phyloP scores from a whole-genome alignment of 2,797 vertebrate species.

The Octomys mimax region DNA sequence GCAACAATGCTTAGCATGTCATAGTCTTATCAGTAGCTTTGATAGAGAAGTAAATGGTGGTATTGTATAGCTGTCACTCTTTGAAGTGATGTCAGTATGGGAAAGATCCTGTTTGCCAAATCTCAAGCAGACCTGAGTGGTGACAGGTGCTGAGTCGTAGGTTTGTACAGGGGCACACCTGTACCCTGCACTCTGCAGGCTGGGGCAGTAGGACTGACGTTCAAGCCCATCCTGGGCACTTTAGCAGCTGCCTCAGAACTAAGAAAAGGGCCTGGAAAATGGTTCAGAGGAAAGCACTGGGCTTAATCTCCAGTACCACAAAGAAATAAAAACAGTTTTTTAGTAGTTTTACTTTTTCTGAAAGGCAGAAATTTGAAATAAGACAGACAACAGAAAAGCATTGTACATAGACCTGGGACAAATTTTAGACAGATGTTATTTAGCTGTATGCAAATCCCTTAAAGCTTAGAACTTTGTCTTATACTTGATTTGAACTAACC shows the following conservation, averaged over 20 bases:
- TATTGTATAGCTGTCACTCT: not conserved
- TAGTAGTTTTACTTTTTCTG: conserved; percentile 16
- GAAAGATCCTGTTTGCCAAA: conserved; percentile 26
- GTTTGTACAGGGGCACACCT: not conserved
- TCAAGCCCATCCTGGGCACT: not conserved
- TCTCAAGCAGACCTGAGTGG: not conserved
- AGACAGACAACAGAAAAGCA: not conserved
- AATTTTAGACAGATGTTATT: conserved; percentile 64
- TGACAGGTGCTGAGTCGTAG: not conserved
- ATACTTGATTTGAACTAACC: conserved; percentile 55
- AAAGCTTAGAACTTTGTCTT: conserved; percentile 66
- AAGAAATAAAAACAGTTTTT: not conserved
- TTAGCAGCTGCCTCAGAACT: not conserved
- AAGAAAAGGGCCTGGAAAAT: not conserved
- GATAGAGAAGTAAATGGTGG: not conserved
- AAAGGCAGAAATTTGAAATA: conserved; percentile 40
- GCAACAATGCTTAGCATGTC: not conserved
- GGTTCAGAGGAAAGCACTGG: not conserved
- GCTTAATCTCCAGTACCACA: not conserved
- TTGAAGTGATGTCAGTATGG: not conserved
- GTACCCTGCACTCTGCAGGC: not conserved
- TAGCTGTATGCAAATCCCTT: conserved; percentile 74
- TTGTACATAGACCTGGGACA: conserved; percentile 48
- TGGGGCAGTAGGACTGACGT: too few species aligned
- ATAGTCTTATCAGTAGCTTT: not conserved